Evolutionary conservation across 2,888 invertebrate genomes (phyloP).

Genomic region (Drepana falcataria): DNA sequence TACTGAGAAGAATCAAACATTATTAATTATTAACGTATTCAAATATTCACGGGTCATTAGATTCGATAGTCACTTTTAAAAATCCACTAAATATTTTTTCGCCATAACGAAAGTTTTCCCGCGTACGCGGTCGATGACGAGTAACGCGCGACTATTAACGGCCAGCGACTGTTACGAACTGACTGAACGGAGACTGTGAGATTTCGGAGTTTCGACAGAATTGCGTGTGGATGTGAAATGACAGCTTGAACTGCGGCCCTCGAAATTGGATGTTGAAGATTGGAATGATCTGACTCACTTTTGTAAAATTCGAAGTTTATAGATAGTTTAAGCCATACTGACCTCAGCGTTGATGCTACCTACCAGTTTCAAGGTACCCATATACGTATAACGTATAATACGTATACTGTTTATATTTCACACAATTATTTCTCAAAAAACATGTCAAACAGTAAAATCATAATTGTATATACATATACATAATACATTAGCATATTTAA

Average conservation of each 20-base stretch:
- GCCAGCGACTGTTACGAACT: constrained; percentile 44
- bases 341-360: too few species aligned
- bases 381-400: too few species aligned
- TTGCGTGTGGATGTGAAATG: not conserved
- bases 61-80: constrained; percentile 8
- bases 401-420: too few species aligned
- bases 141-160: constrained; percentile 35
- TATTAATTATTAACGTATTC: constrained; percentile 13
- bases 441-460: too few species aligned
- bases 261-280: not conserved
- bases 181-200: constrained; percentile 20
- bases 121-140: constrained; percentile 33
- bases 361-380: too few species aligned
- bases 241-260: constrained; percentile 1
- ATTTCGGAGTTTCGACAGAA: not conserved
- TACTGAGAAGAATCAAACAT: constrained; percentile 19
- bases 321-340: too few species aligned
- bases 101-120: constrained; percentile 65
- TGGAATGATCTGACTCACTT: not conserved
- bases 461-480: not conserved
- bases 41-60: not conserved
- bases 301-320: too few species aligned
- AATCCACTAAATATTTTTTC: constrained; percentile 38
- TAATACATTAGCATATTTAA: not conserved
- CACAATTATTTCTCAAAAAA: too few species aligned